Evolutionary conservation across 2,797 vertebrate species (phyloP), one percentile per base, ranked within the genome.

Genomic region (Chanos chanos): DNA sequence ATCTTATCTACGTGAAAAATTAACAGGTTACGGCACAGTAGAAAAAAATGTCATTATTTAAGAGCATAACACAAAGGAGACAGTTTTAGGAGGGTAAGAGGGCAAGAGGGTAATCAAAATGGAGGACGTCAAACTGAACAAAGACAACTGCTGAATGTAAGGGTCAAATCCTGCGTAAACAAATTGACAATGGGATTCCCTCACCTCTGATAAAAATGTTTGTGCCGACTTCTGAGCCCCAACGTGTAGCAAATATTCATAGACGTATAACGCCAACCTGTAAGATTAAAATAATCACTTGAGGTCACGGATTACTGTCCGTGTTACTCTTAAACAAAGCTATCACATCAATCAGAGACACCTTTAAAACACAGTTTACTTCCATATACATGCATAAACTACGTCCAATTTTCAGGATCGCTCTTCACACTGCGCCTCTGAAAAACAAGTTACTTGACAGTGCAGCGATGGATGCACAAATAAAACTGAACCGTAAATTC

Each of bases 171-270:
- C 24, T 10, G 25, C 34, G 30, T 22, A 48, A 37, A 48, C 34
- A 48, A 25, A 22, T n/a, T 33, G n/a, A 25, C 3, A 15, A 6
- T 15, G 8, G 30, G 41, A 59, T 24, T 30, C 22, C 61, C 91
- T 72, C 85, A 94, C 92, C 92, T 94, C 92, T 78, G 92, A 94
- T 73, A 94, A 87, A 88, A 94, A 94, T 0, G 92, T 94, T 79
- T 94, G 92, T 52, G 92, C 92, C 25, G 92, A 94, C 83, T 94
- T 94, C 87, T 94, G 92, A 68, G 92, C 92, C 87, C 92, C 92
- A 82, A 94, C 89, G 83, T 94, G 92, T 73, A 94, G 90, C 85
- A 94, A 88, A 82, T 94, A 94, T 72, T 94, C 92, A 81, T 94
- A 94, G 66, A 94, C 92, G 16, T 94, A 94, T 64, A 94, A 85